A percentile compares a stretch with the other conserved stretches of the same genome.
phyloP scores from a whole-genome alignment of 2,113 vertebrate genomes.

The Falcunculus frontatus region DNA sequence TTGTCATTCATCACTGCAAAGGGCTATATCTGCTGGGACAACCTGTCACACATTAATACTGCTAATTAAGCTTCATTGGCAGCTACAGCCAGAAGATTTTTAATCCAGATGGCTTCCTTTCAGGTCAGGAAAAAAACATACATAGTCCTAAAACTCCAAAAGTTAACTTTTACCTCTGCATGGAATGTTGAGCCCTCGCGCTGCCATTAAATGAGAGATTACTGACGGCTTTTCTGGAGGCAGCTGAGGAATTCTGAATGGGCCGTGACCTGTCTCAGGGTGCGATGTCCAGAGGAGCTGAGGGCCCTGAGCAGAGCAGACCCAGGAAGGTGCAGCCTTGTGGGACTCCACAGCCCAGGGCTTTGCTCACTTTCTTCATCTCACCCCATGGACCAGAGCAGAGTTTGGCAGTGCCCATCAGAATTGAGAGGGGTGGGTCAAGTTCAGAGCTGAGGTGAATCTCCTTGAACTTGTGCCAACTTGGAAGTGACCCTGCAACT shows the following conservation, averaged over 20 bases:
- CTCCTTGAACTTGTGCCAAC: neutral
- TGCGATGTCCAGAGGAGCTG: neutral
- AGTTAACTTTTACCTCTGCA: neutral
- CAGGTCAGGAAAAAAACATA: neutral
- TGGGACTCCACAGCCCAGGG: neutral
- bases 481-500: neutral
- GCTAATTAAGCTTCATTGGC: neutral
- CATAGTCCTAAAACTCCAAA: neutral
- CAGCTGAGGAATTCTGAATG: neutral
- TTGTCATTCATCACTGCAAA: neutral
- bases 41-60: neutral
- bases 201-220: neutral
- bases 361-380: rapidly evolving
- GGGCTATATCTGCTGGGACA: neutral
- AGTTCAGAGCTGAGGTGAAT: neutral
- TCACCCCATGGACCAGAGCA: rapidly evolving
- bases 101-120: neutral
- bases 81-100: neutral
- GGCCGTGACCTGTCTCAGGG: neutral
- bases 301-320: neutral
- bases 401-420: neutral
- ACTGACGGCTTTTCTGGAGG: neutral
- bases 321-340: neutral
- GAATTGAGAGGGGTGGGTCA: neutral
- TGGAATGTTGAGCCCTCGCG: rapidly evolving